Percentiles rank a stretch among this genome's conserved stretches.
Conservation (phyloP, 1,140 invertebrate species). For the Drosophila kepulauana region DNA sequence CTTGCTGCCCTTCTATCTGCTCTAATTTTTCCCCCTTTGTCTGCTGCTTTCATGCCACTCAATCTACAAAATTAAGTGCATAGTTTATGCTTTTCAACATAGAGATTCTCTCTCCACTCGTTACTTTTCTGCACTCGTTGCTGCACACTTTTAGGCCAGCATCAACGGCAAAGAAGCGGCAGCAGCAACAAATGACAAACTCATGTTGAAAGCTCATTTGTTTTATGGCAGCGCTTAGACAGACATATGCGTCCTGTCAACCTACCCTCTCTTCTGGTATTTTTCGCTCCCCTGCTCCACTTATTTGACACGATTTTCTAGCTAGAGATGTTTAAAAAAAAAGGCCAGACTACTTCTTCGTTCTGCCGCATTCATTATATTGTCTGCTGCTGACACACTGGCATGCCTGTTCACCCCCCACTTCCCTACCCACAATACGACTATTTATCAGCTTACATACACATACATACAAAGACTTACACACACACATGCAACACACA, state of each 20-base stretch:
- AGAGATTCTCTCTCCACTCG: neutral
- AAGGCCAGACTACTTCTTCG: constrained; percentile 54
- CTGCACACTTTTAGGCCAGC: constrained; percentile 34
- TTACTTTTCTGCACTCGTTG: constrained; percentile 17
- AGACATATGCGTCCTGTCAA: constrained; percentile 58
- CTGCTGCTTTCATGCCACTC: neutral
- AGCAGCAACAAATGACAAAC: constrained; percentile 70
- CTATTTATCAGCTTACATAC: constrained; percentile 36
- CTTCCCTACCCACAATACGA: neutral
- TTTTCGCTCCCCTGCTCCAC: constrained; percentile 51
- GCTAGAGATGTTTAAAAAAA: constrained; percentile 49
- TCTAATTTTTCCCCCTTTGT: constrained; percentile 17
- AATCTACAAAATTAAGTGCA: neutral
- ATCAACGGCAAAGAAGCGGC: neutral
- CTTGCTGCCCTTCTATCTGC: neutral
- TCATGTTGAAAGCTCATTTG: constrained; percentile 78
- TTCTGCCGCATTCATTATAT: constrained; percentile 68
- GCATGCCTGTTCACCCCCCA: neutral
- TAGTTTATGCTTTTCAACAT: neutral
- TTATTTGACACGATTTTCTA: constrained; percentile 78
- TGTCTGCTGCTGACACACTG: constrained; percentile 41
- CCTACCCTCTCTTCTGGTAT: neutral
- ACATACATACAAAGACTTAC: constrained; percentile 4
- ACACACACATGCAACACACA: constrained; percentile 11
- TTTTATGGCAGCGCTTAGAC: constrained; percentile 74